Evolutionary conservation across 2,113 vertebrate species (phyloP).

Genomic region (Paracanthobrama guichenoti): DNA sequence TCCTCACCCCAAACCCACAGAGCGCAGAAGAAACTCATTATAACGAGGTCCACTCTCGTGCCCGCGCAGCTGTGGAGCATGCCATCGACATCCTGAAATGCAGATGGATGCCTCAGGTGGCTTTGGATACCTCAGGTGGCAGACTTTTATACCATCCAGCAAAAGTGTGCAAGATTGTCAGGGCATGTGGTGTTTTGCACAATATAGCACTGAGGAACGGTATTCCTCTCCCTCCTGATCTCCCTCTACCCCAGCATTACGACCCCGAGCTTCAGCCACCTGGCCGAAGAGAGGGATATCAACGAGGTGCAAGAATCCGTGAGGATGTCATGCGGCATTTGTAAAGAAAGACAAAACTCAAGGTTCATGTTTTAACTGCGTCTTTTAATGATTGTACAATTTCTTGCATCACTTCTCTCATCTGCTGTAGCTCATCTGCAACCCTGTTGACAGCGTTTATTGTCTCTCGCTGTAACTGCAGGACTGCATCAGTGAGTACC

Average conservation of each 20-base stretch:
- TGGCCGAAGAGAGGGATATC: not conserved
- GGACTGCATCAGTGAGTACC: no score
- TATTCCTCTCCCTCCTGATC: not conserved
- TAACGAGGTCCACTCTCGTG: not conserved
- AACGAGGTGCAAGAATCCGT: not conserved
- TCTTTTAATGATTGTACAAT: not conserved
- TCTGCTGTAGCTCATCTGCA: no score
- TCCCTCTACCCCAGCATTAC: not conserved
- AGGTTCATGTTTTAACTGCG: not conserved
- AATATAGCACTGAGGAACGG: slow-evolving; percentile 20
- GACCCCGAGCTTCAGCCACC: not conserved
- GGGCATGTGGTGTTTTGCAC: not conserved
- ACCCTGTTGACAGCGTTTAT: no score
- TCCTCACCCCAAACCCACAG: not conserved
- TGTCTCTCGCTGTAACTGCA: no score
- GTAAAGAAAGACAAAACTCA: not conserved
- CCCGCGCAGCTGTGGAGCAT: not conserved
- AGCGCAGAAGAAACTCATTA: not conserved
- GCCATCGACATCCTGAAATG: slow-evolving; percentile 2
- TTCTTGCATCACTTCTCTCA: no score
- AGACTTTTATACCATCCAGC: slow-evolving; percentile 2
- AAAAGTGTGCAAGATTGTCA: slow-evolving; percentile 28
- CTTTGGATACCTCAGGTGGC: slow-evolving; percentile 2
- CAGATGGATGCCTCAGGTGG: not conserved
- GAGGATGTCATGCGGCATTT: not conserved